Percentiles rank a stretch among this genome's conserved stretches.
phyloP scores from a whole-genome alignment of 2,113 vertebrate genomes.

The Tenebrosternarchus preto region DNA sequence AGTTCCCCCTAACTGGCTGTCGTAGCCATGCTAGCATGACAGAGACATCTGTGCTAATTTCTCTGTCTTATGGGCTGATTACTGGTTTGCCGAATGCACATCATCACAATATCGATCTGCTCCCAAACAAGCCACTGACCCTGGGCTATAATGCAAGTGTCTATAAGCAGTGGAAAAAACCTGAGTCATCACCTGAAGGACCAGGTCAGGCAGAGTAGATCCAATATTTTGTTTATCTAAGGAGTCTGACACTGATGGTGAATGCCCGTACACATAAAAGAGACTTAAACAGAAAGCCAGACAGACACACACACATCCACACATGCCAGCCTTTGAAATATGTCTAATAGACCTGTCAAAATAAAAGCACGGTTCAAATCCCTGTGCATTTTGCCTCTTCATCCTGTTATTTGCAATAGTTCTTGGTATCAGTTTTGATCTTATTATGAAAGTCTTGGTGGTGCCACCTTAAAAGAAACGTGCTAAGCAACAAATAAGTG shows the following conservation, averaged over 20 bases:
- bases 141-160: conserved; percentile 24
- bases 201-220: conserved; percentile 32
- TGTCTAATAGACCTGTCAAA: not conserved
- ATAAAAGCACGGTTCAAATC: too few species aligned
- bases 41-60: conserved; percentile 45
- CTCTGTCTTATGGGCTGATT: conserved; percentile 36
- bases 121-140: conserved; percentile 38
- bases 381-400: not conserved
- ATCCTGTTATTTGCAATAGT: not conserved
- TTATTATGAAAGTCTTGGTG: not conserved
- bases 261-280: not conserved
- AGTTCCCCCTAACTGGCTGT: conserved; percentile 27
- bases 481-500: not conserved
- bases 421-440: not conserved
- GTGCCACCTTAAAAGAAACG: not conserved
- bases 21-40: conserved; percentile 34
- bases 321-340: not conserved
- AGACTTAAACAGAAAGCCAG: not conserved
- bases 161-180: conserved; percentile 41
- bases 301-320: conserved; percentile 4
- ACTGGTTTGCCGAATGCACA: conserved; percentile 24
- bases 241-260: not conserved
- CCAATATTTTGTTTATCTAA: conserved; percentile 23
- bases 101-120: conserved; percentile 49
- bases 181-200: conserved; percentile 29